These are phyloP conservation scores for Trichopria drosophilae DNA, from an alignment of 2,888 invertebrate species.

Conservation along the genomic window DNA sequence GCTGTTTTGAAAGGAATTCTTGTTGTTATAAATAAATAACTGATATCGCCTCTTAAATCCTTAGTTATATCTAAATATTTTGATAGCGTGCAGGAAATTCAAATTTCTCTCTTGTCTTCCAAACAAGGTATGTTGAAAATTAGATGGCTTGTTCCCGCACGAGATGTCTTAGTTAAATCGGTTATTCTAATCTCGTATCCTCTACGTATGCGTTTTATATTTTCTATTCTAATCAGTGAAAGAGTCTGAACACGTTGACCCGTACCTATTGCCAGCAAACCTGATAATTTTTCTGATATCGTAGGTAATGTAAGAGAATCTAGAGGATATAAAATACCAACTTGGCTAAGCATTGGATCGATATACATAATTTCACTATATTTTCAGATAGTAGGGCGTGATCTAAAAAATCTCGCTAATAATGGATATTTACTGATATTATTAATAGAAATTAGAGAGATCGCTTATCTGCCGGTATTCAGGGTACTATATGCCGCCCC, in stretches of 20 bases:
- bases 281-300: constrained; percentile 22
- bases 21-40: constrained; percentile 12
- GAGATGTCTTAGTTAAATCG: constrained; percentile 16
- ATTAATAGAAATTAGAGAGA: constrained; percentile 17
- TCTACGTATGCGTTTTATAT: constrained; percentile 12
- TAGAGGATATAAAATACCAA: constrained; percentile 13
- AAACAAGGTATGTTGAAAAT: constrained; percentile 13
- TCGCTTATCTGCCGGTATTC: constrained; percentile 17
- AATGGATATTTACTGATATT: constrained; percentile 3
- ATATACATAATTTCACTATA: constrained; percentile 23
- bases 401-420: constrained; percentile 5
- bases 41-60: neutral
- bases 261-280: constrained; percentile 25
- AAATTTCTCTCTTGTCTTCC: neutral
- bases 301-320: constrained; percentile 18
- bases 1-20: constrained; percentile 17
- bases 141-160: constrained; percentile 12
- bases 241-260: constrained; percentile 27
- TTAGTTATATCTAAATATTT: neutral
- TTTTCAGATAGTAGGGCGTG: constrained; percentile 7
- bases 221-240: constrained; percentile 22
- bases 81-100: neutral
- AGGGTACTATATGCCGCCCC: constrained; percentile 18
- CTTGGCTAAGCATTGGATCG: constrained; percentile 1
- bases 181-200: constrained; percentile 25